Percentiles rank a stretch among this genome's conserved stretches.
Conservation (phyloP, 1,140 invertebrate species). For the Drosophila bocqueti region DNA sequence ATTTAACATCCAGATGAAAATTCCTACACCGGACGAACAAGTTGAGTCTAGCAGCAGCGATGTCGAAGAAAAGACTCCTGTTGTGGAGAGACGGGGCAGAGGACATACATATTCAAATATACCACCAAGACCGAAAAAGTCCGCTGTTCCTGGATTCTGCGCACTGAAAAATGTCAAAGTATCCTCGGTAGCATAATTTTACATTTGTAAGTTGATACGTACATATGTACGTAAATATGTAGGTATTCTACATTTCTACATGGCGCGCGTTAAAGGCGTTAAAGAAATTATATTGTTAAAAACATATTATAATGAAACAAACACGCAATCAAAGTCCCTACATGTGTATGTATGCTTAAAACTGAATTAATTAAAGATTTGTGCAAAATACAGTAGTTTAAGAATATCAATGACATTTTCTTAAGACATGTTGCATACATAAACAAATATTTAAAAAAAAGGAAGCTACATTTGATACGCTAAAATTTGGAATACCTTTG, state of each 20-base stretch:
- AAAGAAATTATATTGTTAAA: neutral
- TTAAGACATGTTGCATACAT: too few species aligned
- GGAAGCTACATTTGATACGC: too few species aligned
- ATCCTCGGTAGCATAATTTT: neutral
- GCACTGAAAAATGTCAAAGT: slow-evolving; percentile 1
- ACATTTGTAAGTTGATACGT: neutral
- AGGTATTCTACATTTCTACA: neutral
- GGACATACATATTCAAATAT: slow-evolving; percentile 1
- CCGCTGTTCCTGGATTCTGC: slow-evolving; percentile 6
- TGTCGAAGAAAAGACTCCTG: too few species aligned
- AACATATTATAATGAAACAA: neutral
- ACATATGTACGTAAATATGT: neutral
- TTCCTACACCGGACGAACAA: too few species aligned
- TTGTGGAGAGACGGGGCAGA: too few species aligned
- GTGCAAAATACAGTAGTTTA: too few species aligned
- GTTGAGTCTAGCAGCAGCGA: too few species aligned
- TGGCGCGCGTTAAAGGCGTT: neutral
- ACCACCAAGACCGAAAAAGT: neutral
- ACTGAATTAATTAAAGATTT: neutral
- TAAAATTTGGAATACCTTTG: too few species aligned
- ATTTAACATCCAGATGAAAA: too few species aligned
- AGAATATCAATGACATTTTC: too few species aligned
- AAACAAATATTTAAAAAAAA: neutral
- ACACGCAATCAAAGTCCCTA: neutral
- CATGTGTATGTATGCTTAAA: neutral